Percentiles rank a stretch among this genome's conserved stretches.
Evolutionary conservation across 2,888 invertebrate genomes (phyloP).

Genomic region (Cyclophora punctaria): DNA sequence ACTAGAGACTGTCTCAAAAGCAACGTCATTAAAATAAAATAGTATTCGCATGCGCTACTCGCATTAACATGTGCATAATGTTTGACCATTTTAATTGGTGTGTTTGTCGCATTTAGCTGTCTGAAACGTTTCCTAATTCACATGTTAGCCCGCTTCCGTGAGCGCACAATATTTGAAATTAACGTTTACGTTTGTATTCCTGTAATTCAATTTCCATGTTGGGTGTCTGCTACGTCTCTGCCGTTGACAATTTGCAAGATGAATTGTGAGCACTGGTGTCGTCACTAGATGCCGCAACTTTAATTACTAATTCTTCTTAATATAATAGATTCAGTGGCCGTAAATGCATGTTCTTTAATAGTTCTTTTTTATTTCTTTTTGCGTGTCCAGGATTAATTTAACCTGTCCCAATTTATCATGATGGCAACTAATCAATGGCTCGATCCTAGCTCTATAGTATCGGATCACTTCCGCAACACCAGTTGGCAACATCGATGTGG

Average conservation of each 20-base stretch:
- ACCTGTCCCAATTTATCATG: no score
- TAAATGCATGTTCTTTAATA: no score
- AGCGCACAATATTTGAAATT: constrained; percentile 8
- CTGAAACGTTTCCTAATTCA: constrained; percentile 10
- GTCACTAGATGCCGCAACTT: no score
- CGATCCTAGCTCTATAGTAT: constrained; percentile 14
- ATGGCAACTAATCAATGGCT: constrained; percentile 16
- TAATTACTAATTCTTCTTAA: no score
- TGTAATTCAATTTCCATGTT: constrained; percentile 10
- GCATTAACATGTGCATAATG: constrained; percentile 1
- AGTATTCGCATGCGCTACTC: neutral
- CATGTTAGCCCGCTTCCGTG: constrained; percentile 4
- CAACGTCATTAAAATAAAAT: no score
- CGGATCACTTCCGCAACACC: constrained; percentile 40
- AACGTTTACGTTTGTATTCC: constrained; percentile 7
- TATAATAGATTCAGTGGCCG: no score
- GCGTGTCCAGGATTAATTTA: no score
- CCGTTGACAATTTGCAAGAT: constrained; percentile 1
- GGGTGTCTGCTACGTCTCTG: constrained; percentile 4
- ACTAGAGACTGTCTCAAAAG: no score
- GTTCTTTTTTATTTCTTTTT: no score
- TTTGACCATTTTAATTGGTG: constrained; percentile 1
- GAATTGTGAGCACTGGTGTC: neutral
- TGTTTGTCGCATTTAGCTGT: constrained; percentile 6
- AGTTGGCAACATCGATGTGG: constrained; percentile 45